phyloP scores from a whole-genome alignment of 64 coral and sea anemone species.

The Catalaphyllia jardinei region DNA sequence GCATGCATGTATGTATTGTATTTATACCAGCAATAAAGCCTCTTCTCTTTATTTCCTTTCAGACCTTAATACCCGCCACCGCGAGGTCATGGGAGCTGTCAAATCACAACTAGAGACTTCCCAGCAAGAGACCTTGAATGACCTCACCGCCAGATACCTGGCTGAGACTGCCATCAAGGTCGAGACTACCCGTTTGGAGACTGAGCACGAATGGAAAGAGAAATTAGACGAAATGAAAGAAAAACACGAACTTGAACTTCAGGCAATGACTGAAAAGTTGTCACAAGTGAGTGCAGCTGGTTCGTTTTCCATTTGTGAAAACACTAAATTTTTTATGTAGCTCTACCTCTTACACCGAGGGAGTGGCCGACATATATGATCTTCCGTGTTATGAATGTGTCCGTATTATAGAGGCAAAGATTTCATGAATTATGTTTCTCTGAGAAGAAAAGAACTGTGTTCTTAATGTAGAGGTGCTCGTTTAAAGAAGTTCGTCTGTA shows the following conservation, averaged over 20 bases:
- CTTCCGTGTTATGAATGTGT: too few relatives aligned
- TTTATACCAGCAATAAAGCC: too few relatives aligned
- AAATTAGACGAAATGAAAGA: slow-evolving; percentile 58
- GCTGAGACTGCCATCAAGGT: slow-evolving; percentile 83
- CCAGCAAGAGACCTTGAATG: slow-evolving; percentile 75
- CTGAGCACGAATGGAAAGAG: slow-evolving; percentile 71
- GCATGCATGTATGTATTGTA: too few relatives aligned
- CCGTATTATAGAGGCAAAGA: too few relatives aligned
- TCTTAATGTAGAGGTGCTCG: too few relatives aligned
- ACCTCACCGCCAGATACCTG: slow-evolving; percentile 76
- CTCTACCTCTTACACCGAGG: too few relatives aligned
- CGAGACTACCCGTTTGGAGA: slow-evolving; percentile 72
- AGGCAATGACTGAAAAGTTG: slow-evolving; percentile 45
- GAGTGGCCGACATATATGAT: too few relatives aligned
- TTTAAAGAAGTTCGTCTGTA: too few relatives aligned
- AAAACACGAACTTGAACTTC: slow-evolving; percentile 30
- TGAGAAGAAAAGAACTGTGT: too few relatives aligned
- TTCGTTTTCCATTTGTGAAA: too few relatives aligned
- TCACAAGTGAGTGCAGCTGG: slow-evolving; percentile 38
- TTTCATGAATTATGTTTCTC: too few relatives aligned
- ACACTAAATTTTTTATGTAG: too few relatives aligned
- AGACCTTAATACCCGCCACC: slow-evolving; percentile 77
- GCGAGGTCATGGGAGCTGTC: slow-evolving; percentile 66
- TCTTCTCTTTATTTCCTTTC: not conserved
- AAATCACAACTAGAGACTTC: slow-evolving; percentile 70